Evolutionary conservation across 1,140 invertebrate species (phyloP).

Genomic region (Fopius arisanus): DNA sequence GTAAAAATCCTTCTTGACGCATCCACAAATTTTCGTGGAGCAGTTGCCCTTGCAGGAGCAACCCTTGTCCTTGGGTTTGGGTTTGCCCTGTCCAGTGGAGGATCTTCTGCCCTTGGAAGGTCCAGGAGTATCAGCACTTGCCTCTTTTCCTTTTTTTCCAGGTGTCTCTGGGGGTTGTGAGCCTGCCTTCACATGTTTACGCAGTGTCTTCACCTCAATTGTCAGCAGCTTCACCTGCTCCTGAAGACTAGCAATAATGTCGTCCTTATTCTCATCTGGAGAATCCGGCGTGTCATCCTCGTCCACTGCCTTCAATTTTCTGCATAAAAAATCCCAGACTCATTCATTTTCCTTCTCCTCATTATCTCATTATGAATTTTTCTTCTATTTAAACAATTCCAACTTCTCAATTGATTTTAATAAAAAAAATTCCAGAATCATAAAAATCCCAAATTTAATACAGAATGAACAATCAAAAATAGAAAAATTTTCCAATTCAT

Average conservation of each 20-base stretch:
- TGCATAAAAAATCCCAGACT: background rate
- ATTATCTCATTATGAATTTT: no score
- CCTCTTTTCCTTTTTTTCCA: background rate
- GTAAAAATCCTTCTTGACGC: slow-evolving; percentile 37
- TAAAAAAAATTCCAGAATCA: no score
- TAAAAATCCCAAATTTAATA: no score
- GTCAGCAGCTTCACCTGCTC: slow-evolving; percentile 35
- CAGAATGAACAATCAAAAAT: no score
- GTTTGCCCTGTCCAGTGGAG: background rate
- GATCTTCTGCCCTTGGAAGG: background rate
- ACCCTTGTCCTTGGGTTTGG: slow-evolving; percentile 16
- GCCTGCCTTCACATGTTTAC: background rate
- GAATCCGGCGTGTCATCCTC: background rate
- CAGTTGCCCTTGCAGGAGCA: slow-evolving; percentile 46
- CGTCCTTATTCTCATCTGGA: background rate
- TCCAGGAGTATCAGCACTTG: background rate
- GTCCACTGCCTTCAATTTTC: background rate
- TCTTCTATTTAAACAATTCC: no score
- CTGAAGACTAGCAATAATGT: slow-evolving; percentile 31
- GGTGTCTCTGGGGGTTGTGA: background rate
- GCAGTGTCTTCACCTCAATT: slow-evolving; percentile 32
- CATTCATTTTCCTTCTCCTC: no score
- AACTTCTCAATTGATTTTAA: no score
- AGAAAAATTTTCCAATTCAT: no score
- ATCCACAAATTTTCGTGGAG: slow-evolving; percentile 41